Conservation (phyloP, 2,113 vertebrate genomes). For the Chroicocephalus ridibundus region DNA sequence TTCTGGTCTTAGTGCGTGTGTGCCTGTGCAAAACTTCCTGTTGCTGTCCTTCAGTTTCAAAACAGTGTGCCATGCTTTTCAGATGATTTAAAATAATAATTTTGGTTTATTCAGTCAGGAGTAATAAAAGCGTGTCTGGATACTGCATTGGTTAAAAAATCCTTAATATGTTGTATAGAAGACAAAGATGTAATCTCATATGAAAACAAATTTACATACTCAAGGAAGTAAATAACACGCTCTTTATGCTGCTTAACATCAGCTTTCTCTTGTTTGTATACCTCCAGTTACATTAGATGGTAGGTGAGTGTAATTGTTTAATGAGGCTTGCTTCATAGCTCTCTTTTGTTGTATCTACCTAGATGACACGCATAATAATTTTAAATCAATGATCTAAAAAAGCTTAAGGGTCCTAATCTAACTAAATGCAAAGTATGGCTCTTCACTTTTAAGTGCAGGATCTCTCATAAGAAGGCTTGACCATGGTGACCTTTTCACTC, state of each 20-base stretch:
- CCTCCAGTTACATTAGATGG: background rate
- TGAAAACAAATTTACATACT: background rate
- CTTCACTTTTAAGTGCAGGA: background rate
- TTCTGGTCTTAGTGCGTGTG: rapidly evolving
- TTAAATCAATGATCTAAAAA: background rate
- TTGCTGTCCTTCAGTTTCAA: background rate
- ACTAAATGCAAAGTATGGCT: background rate
- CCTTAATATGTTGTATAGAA: background rate
- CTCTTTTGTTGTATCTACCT: background rate
- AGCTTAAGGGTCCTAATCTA: background rate
- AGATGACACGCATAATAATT: background rate
- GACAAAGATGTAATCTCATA: background rate
- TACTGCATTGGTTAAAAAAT: background rate
- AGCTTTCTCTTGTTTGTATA: background rate
- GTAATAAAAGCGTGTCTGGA: background rate
- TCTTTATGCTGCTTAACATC: background rate
- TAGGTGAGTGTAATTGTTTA: background rate
- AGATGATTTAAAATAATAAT: background rate
- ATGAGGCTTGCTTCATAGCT: background rate
- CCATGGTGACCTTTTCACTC: background rate
- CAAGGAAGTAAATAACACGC: background rate
- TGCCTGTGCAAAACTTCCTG: background rate
- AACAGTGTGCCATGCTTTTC: rapidly evolving
- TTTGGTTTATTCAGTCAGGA: background rate
- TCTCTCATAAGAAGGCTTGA: background rate